Conservation (phyloP, 2,797 vertebrate genomes). For the Podarcis lilfordi region DNA sequence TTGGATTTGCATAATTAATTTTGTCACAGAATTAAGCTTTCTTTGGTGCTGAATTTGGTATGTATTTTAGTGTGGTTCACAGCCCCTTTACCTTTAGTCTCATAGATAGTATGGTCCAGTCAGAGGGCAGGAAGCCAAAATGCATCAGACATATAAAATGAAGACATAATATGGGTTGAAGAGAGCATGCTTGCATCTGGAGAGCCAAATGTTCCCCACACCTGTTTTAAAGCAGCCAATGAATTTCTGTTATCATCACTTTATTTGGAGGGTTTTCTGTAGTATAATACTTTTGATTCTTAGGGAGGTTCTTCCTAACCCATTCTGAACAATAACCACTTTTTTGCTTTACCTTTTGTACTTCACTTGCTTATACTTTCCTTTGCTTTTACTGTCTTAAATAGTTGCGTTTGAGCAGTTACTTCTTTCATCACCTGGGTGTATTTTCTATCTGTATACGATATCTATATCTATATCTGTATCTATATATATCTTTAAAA, state of each 20-base stretch:
- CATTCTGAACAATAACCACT: not conserved
- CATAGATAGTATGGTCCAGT: not conserved
- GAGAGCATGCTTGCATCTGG: not conserved
- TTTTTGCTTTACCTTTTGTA: not conserved
- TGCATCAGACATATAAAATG: not conserved
- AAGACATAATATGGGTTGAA: not conserved
- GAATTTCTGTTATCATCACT: constrained; percentile 1
- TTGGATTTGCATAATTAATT: not conserved
- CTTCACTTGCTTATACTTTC: not conserved
- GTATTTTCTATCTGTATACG: not conserved
- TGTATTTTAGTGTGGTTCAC: not conserved
- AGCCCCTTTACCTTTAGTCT: not conserved
- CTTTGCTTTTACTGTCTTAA: not conserved
- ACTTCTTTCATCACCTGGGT: constrained; percentile 5
- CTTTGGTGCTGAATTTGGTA: not conserved
- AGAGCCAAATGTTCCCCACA: not conserved
- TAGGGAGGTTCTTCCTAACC: constrained; percentile 2
- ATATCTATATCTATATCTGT: not conserved
- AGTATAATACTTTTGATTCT: constrained; percentile 22
- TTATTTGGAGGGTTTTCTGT: not conserved
- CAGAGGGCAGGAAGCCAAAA: not conserved
- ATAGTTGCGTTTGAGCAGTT: not conserved
- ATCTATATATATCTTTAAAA: not conserved
- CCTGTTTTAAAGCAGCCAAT: not conserved
- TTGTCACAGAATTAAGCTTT: not conserved